Conservation (phyloP, 2,888 invertebrate species). For the Eilema sororculum region DNA sequence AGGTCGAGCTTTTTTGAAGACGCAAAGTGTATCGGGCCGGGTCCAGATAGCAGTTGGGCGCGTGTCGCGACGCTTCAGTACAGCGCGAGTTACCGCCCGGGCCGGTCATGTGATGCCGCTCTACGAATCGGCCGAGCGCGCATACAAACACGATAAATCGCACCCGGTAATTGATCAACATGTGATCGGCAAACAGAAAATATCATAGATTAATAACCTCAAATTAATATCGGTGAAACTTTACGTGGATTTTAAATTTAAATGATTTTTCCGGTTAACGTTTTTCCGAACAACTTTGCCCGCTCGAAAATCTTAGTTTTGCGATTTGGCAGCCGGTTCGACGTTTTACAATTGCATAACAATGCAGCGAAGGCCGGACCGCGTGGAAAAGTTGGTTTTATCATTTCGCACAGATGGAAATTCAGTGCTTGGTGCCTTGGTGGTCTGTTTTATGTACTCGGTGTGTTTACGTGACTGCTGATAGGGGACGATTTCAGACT, state of each 20-base stretch:
- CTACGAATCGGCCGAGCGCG: conserved; percentile 58
- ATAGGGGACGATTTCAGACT: conserved; percentile 76
- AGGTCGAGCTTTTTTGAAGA: conserved; percentile 69
- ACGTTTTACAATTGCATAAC: conserved; percentile 80
- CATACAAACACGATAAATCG: conserved; percentile 73
- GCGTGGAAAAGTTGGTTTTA: conserved; percentile 77
- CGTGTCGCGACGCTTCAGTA: conserved; percentile 68
- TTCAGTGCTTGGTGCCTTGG: conserved; percentile 60
- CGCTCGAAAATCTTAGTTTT: conserved; percentile 65
- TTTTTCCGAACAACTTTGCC: conserved; percentile 67
- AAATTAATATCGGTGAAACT: conserved; percentile 47
- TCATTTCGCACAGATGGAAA: conserved; percentile 69
- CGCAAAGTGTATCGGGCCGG: conserved; percentile 65
- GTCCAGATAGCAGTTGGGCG: conserved; percentile 67
- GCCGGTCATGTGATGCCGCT: conserved; percentile 71
- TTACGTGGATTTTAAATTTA: conserved; percentile 57
- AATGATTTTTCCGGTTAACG: conserved; percentile 66
- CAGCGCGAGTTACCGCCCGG: conserved; percentile 73
- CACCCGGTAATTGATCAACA: conserved; percentile 68
- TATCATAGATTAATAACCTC: conserved; percentile 68
- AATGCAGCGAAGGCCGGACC: conserved; percentile 78
- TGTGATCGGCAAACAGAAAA: conserved; percentile 68
- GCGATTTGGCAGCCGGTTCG: conserved; percentile 69
- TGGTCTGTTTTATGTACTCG: conserved; percentile 62
- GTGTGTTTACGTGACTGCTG: conserved; percentile 62